A percentile compares a stretch with the other conserved stretches of the same genome.
phyloP scores from a whole-genome alignment of 37 sponge, comb jelly and placozoan species.

The Cladorhizidae sp. region DNA sequence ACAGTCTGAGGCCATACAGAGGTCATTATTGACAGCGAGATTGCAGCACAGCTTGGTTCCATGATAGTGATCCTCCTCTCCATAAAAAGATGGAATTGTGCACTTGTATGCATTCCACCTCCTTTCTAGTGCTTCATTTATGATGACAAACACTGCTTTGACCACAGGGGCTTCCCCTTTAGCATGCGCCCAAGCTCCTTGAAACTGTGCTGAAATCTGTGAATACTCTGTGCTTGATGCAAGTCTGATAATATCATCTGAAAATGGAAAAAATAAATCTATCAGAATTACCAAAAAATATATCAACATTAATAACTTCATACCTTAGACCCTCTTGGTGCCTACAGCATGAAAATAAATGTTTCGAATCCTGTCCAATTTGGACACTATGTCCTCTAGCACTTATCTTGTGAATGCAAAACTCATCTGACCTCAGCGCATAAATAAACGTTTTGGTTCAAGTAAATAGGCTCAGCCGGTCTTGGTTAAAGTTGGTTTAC shows the following conservation, averaged over 20 bases:
- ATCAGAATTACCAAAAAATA: too few species aligned
- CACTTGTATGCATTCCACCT: not conserved
- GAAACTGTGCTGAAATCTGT: slow-evolving; percentile 20
- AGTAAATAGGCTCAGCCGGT: too few species aligned
- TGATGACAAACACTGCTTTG: slow-evolving; percentile 1
- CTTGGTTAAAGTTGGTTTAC: too few species aligned
- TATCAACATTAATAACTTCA: too few species aligned
- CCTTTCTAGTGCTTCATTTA: not conserved
- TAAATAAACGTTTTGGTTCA: too few species aligned
- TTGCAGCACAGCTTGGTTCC: slow-evolving; percentile 75
- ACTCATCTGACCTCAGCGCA: too few species aligned
- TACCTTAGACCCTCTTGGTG: too few species aligned
- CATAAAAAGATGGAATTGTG: not conserved
- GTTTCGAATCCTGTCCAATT: too few species aligned
- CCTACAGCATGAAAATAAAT: too few species aligned
- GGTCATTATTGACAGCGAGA: slow-evolving; percentile 17
- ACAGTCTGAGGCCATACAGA: slow-evolving; percentile 51
- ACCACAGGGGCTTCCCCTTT: slow-evolving; percentile 31
- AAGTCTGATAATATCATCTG: slow-evolving; percentile 4
- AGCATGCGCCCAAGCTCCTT: slow-evolving; percentile 20
- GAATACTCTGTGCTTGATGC: slow-evolving; percentile 3
- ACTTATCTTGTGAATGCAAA: too few species aligned
- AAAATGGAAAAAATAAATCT: too few species aligned
- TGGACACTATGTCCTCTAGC: too few species aligned
- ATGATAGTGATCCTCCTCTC: slow-evolving; percentile 62